These are phyloP conservation scores for Leptestheria dahalacensis DNA, from an alignment of 1,140 invertebrate genomes.

Conservation along the genomic window DNA sequence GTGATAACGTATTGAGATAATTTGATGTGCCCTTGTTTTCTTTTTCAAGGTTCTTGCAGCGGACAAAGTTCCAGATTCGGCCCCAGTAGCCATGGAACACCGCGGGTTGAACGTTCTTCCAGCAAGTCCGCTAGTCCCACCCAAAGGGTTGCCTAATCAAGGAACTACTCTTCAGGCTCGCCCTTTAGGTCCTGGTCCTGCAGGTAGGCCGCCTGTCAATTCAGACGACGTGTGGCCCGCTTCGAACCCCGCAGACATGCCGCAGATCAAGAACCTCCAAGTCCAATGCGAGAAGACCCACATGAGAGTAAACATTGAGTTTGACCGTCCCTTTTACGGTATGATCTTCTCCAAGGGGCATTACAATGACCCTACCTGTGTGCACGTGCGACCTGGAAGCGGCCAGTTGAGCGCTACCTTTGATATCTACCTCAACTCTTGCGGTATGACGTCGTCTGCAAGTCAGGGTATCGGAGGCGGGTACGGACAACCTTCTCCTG, in stretches of 20 bases:
- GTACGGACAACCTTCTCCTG: constrained; percentile 59
- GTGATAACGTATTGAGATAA: no score
- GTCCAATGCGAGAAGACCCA: constrained; percentile 91
- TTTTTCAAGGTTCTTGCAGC: no score
- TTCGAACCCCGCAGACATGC: constrained; percentile 57
- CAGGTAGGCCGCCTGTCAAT: constrained; percentile 21
- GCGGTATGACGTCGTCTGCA: constrained; percentile 74
- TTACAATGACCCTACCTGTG: constrained; percentile 78
- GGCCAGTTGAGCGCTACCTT: constrained; percentile 79
- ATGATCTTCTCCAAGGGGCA: constrained; percentile 79
- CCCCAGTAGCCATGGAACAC: no score
- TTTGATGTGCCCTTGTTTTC: no score
- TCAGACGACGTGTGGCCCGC: constrained; percentile 66
- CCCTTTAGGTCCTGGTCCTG: constrained; percentile 22
- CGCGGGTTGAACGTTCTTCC: no score
- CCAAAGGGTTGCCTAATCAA: no score
- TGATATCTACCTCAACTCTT: constrained; percentile 78
- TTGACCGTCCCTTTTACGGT: constrained; percentile 85
- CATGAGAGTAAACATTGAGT: constrained; percentile 87
- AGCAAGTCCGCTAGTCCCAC: no score
- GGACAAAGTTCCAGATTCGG: no score
- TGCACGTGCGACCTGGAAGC: constrained; percentile 74
- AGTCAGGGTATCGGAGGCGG: constrained; percentile 34
- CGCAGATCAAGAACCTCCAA: constrained; percentile 78
- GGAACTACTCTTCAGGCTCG: no score